Evolutionary conservation across 2,888 invertebrate genomes (phyloP).

Genomic region (Herminia tarsipennalis): DNA sequence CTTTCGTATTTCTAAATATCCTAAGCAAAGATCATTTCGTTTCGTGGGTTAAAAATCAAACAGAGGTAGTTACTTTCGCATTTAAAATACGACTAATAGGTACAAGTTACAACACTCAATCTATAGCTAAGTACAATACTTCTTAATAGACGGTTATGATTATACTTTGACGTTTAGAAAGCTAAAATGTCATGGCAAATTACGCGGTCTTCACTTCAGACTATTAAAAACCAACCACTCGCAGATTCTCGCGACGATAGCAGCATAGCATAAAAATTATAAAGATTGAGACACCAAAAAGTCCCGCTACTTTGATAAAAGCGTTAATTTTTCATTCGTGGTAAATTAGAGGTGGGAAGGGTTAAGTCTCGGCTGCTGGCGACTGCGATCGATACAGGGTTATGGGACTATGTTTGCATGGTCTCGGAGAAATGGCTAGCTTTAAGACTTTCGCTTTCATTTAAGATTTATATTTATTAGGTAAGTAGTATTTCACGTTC

Average conservation of each 20-base stretch:
- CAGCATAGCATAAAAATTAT: conserved; percentile 53
- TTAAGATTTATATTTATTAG: too few relatives aligned
- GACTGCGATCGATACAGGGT: conserved; percentile 37
- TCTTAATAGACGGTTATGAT: too few relatives aligned
- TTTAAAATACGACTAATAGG: too few relatives aligned
- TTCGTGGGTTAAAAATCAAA: too few relatives aligned
- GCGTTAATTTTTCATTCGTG: conserved; percentile 57
- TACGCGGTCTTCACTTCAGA: conserved; percentile 44
- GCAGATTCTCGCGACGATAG: conserved; percentile 40
- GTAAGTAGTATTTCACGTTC: too few relatives aligned
- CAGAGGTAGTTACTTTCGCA: too few relatives aligned
- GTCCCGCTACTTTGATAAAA: conserved; percentile 42
- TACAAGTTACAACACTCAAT: too few relatives aligned
- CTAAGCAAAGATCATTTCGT: too few relatives aligned
- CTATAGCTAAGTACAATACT: too few relatives aligned
- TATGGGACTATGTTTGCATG: conserved; percentile 30
- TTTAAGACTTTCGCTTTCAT: too few relatives aligned
- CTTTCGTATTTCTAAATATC: too few relatives aligned
- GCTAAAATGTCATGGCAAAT: conserved; percentile 50
- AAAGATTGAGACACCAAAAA: conserved; percentile 54
- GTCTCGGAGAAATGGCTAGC: conserved; percentile 11
- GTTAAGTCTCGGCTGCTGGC: conserved; percentile 37
- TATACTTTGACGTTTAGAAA: too few relatives aligned
- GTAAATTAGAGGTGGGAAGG: conserved; percentile 49
- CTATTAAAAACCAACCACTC: conserved; percentile 42